Evolutionary conservation across 2,888 invertebrate genomes (phyloP), one percentile per base, ranked within the genome.

Genomic region (Omphaloscelis lunosa): DNA sequence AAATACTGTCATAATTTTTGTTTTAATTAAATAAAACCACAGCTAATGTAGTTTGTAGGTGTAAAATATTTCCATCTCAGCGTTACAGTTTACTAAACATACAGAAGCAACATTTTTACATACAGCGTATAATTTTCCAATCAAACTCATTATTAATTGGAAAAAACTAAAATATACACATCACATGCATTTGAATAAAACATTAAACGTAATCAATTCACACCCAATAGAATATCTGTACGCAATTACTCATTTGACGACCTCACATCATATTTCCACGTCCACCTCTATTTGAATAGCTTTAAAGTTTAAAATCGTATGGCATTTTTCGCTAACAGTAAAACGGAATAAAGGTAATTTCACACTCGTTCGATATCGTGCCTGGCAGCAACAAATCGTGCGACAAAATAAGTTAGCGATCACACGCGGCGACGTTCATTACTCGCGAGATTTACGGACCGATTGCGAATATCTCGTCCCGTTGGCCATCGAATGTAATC

Each of bases 351-450:
- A 79, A 78, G 82, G 80, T 80, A 65, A 61, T 78, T 82, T 76
- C 79, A 84, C 79, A 83, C 86, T 86, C 79, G 82, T 62, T 61
- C 79, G 90, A 88, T 93, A 87, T 91, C 96, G 95, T 96, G 96
- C 91, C 92, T 88, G 89, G 88, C 79, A 88, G 89, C 92, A 92
- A 96, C 95, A 96, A 96, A 95, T 96, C 95, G 93, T 90, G 88
- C 79, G 88, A 82, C 90, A 89, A 92, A 94, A 95, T 94, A 94
- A 94, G 92, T 92, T 90, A 89, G 90, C 91, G 93, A 91, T 91
- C 95, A 92, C 96, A 96, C 93, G 95, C 95, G 92, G 95, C 93
- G 95, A 90, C 89, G 89, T 91, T 95, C 94, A 94, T 96, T 96
- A 94, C 93, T 82, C 77, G 73, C 80, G 85, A 95, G 96, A 95